Evolutionary conservation across 2,888 invertebrate genomes (phyloP).

Genomic region (Sicus ferrugineus): DNA sequence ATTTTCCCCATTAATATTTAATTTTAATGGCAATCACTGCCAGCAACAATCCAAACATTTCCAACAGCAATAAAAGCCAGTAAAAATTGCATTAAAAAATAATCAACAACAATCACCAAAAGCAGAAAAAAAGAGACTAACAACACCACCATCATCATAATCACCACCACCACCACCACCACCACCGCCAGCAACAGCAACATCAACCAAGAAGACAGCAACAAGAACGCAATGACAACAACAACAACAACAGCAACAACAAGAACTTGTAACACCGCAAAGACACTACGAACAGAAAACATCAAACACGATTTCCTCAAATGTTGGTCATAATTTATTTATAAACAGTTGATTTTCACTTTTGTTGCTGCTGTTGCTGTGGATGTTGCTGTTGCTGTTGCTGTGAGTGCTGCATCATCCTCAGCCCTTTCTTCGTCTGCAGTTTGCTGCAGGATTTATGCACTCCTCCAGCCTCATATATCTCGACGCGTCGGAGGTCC

Average conservation of each 20-base stretch:
- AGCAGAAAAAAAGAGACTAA: constrained; percentile 12
- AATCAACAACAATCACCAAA: constrained; percentile 11
- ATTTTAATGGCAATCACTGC: background rate
- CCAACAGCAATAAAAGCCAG: background rate
- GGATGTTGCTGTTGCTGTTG: background rate
- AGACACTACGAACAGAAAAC: constrained; percentile 47
- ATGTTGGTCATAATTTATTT: constrained; percentile 62
- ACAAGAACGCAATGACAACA: constrained; percentile 38
- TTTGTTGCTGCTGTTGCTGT: constrained; percentile 2
- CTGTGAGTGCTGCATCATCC: background rate
- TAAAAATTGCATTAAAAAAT: constrained; percentile 10
- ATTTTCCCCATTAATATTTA: too few species aligned
- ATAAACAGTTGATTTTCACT: constrained; percentile 33
- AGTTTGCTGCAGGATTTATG: constrained; percentile 51
- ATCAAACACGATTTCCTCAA: constrained; percentile 61
- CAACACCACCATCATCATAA: background rate
- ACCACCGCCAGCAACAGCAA: constrained; percentile 33
- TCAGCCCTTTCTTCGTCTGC: background rate
- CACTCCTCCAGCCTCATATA: constrained; percentile 45
- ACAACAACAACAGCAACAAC: constrained; percentile 26
- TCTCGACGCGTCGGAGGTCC: constrained; percentile 36
- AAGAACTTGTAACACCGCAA: constrained; percentile 35
- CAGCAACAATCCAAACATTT: background rate
- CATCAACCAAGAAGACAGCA: constrained; percentile 40
- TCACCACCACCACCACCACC: background rate